Percentiles rank a stretch among this genome's conserved stretches.
phyloP scores from a whole-genome alignment of 2,113 vertebrate species.

The Antechinus stuartii region DNA sequence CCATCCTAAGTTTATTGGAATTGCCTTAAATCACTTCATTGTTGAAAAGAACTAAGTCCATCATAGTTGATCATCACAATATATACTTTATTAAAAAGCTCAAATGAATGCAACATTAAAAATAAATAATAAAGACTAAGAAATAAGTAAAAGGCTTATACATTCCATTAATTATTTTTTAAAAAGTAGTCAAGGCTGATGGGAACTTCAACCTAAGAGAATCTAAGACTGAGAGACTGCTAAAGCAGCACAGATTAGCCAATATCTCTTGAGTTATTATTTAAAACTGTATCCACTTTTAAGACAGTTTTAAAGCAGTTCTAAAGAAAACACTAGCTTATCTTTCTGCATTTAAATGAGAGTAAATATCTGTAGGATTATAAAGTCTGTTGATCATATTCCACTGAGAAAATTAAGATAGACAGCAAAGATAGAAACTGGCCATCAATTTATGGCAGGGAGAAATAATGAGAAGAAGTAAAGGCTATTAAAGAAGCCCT shows the following conservation, averaged over 20 bases:
- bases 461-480: not conserved
- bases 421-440: conserved; percentile 43
- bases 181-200: conserved; percentile 65
- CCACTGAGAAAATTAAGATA: conserved; percentile 47
- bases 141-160: conserved; percentile 46
- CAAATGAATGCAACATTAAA: conserved; percentile 55
- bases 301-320: conserved; percentile 56
- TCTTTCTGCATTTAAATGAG: conserved; percentile 43
- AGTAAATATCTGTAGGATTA: conserved; percentile 50
- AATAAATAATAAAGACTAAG: conserved; percentile 63
- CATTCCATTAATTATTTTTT: conserved; percentile 68
- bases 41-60: no score
- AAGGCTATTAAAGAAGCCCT: not conserved
- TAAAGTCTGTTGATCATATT: conserved; percentile 35
- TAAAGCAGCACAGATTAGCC: conserved; percentile 36
- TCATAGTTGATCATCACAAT: no score
- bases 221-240: conserved; percentile 59
- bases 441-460: not conserved
- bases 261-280: conserved; percentile 48
- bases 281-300: conserved; percentile 55
- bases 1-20: no score
- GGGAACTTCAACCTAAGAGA: conserved; percentile 63
- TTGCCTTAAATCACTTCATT: no score
- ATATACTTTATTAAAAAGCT: conserved; percentile 41
- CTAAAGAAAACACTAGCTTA: conserved; percentile 46